A percentile compares a stretch with the other conserved stretches of the same genome.
phyloP scores from a whole-genome alignment of 2,113 vertebrate species.

The Budorcas taxicolor region DNA sequence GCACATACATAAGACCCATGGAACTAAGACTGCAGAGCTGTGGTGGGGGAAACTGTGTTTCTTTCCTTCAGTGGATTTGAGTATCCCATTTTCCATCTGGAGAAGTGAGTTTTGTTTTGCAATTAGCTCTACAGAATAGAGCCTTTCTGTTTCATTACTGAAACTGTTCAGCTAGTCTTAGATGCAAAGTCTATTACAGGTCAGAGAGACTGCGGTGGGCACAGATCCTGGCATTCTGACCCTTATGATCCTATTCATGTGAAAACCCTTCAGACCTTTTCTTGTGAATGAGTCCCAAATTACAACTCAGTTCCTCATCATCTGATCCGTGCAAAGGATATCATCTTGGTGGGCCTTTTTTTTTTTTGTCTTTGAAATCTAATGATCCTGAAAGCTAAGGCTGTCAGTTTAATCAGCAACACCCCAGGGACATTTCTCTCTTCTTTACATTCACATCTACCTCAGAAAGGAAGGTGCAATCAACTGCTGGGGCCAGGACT shows the following conservation, averaged over 20 bases:
- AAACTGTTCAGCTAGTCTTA: neutral
- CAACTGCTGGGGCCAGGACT: neutral
- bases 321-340: neutral
- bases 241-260: neutral
- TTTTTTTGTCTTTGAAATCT: slow-evolving; percentile 34
- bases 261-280: slow-evolving; percentile 28
- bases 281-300: slow-evolving; percentile 35
- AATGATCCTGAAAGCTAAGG: slow-evolving; percentile 27
- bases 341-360: neutral
- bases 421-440: neutral
- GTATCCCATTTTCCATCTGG: slow-evolving; percentile 13
- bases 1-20: neutral
- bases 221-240: neutral
- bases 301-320: neutral
- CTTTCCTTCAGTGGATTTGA: neutral
- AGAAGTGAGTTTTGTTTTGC: slow-evolving; percentile 7
- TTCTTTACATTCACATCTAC: neutral
- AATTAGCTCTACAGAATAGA: slow-evolving; percentile 30
- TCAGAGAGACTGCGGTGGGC: neutral
- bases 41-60: neutral
- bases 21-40: neutral
- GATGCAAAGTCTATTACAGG: neutral
- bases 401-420: slow-evolving; percentile 5
- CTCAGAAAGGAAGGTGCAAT: neutral
- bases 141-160: neutral